Percentiles rank a stretch among this genome's conserved stretches.
Evolutionary conservation across 2,888 invertebrate species (phyloP).

Genomic region (Eupithecia vulgata): DNA sequence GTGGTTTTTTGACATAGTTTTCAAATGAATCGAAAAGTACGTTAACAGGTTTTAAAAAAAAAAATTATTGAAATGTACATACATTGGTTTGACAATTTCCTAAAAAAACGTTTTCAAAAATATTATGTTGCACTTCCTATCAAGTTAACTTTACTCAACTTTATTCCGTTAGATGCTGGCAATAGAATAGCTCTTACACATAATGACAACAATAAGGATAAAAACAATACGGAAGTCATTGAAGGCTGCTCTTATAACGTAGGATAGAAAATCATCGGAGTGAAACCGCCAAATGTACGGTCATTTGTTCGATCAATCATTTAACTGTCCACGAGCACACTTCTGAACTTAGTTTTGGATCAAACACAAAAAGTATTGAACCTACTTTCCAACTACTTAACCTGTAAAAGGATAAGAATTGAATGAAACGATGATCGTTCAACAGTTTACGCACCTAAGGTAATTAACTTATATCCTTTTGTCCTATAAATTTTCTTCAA

Average conservation of each 20-base stretch:
- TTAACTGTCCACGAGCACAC: neutral
- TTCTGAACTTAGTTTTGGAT: neutral
- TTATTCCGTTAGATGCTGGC: slow-evolving; percentile 23
- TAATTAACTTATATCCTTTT: too few species aligned
- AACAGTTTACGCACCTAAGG: neutral
- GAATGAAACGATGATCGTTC: neutral
- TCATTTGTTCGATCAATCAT: slow-evolving; percentile 6
- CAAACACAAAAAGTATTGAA: neutral
- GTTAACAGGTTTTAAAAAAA: too few species aligned
- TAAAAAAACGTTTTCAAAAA: neutral
- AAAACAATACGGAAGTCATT: slow-evolving; percentile 43
- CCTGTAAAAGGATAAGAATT: neutral
- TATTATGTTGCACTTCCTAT: neutral
- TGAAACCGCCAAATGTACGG: slow-evolving; percentile 38
- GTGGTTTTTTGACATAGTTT: too few species aligned
- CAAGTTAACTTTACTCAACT: slow-evolving; percentile 10
- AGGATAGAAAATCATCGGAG: slow-evolving; percentile 40
- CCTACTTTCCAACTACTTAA: neutral
- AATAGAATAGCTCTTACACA: slow-evolving; percentile 34
- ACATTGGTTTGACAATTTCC: neutral
- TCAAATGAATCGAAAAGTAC: too few species aligned
- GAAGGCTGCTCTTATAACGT: slow-evolving; percentile 45
- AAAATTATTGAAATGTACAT: too few species aligned
- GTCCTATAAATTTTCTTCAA: too few species aligned
- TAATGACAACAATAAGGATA: slow-evolving; percentile 43